These are phyloP conservation scores for Cynoglossus semilaevis DNA, from an alignment of 2,113 vertebrate genomes.

Conservation along the genomic window DNA sequence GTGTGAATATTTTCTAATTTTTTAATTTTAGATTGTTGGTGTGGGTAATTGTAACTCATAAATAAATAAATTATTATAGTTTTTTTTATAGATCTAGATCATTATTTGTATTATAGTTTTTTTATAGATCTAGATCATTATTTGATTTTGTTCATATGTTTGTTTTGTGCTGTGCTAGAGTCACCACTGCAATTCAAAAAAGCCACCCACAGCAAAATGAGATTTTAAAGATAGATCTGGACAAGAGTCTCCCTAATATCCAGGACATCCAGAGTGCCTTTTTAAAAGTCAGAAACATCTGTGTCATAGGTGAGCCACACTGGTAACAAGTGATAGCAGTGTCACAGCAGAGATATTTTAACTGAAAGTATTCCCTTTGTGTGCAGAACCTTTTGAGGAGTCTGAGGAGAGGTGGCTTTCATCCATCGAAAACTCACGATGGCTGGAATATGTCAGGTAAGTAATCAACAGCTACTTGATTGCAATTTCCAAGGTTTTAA, in stretches of 20 bases:
- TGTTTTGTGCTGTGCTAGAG: conserved; percentile 69
- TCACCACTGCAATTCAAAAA: conserved; percentile 88
- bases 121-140: background rate
- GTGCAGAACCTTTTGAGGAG: conserved; percentile 88
- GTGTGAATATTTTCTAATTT: no score
- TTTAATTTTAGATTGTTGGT: no score
- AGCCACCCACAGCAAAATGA: conserved; percentile 92
- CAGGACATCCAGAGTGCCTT: conserved; percentile 90
- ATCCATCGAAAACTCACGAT: conserved; percentile 87
- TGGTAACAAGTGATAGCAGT: no score
- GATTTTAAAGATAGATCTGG: conserved; percentile 84
- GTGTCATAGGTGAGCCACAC: conserved; percentile 85
- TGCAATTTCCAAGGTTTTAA: no score
- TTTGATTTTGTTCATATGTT: background rate
- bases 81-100: background rate
- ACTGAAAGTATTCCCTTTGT: conserved; percentile 14
- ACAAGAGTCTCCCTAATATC: conserved; percentile 86
- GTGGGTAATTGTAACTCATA: no score
- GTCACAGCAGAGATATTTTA: background rate
- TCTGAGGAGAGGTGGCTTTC: conserved; percentile 94
- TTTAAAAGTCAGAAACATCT: conserved; percentile 86
- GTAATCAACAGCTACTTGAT: conserved; percentile 5
- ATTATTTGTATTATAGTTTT: background rate
- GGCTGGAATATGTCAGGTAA: conserved; percentile 93
- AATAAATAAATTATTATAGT: background rate